Evolutionary conservation across 2,797 vertebrate genomes (phyloP).

Genomic region (Enteromius argenteus): DNA sequence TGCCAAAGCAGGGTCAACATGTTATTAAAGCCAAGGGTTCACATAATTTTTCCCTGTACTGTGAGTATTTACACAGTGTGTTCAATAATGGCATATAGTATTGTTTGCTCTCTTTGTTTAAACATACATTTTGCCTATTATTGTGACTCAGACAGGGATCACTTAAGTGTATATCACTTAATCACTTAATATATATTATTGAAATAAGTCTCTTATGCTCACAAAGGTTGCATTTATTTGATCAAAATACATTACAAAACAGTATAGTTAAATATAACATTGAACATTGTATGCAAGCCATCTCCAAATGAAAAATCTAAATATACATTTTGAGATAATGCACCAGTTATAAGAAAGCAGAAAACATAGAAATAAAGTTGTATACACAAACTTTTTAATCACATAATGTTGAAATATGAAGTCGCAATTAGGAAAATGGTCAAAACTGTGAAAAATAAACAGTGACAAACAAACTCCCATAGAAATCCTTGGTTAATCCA

Average conservation of each 20-base stretch:
- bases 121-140: not conserved
- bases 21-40: slow-evolving; percentile 5
- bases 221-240: not conserved
- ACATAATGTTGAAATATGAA: not conserved
- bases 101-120: not conserved
- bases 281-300: not conserved
- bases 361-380: not conserved
- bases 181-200: not conserved
- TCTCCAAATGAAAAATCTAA: not conserved
- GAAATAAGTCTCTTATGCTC: not conserved
- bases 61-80: not conserved
- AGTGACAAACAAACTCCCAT: not conserved
- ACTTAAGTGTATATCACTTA: not conserved
- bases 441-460: not conserved
- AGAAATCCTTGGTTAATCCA: not conserved
- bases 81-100: not conserved
- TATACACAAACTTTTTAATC: not conserved
- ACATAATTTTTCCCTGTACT: not conserved
- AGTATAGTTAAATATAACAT: not conserved
- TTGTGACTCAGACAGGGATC: not conserved
- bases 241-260: not conserved
- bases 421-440: not conserved
- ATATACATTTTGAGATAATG: not conserved
- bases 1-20: slow-evolving; percentile 1
- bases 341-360: not conserved